Conservation (phyloP, 2,888 invertebrate genomes). For the Scaptomyza parva region DNA sequence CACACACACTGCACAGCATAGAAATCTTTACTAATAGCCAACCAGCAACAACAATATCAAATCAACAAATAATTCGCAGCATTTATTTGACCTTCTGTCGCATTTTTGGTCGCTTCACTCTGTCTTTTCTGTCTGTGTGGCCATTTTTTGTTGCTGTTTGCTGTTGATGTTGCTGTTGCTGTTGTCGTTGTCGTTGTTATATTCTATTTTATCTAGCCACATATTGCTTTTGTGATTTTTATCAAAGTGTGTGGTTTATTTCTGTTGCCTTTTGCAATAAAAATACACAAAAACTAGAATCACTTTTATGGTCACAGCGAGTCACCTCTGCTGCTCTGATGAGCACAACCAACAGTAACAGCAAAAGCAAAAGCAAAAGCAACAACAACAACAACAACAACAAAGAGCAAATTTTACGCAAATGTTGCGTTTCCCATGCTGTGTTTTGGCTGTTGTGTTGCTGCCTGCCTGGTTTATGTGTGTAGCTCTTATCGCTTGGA, state of each 20-base stretch:
- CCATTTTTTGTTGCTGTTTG: too few relatives aligned
- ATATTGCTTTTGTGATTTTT: conserved; percentile 83
- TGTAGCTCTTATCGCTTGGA: conserved; percentile 62
- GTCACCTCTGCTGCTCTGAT: conserved; percentile 63
- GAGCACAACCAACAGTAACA: conserved; percentile 33
- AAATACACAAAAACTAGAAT: conserved; percentile 59
- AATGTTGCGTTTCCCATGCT: conserved; percentile 79
- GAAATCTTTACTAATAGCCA: conserved; percentile 40
- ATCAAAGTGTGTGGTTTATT: conserved; percentile 80
- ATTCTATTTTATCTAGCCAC: conserved; percentile 80
- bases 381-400: conserved; percentile 36
- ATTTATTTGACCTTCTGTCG: conserved; percentile 74
- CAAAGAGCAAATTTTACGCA: conserved; percentile 63
- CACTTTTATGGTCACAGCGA: conserved; percentile 78
- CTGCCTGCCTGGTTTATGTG: conserved; percentile 48
- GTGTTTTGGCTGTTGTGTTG: conserved; percentile 38
- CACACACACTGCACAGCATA: conserved; percentile 4
- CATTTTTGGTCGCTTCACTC: conserved; percentile 44
- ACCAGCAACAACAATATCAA: conserved; percentile 23
- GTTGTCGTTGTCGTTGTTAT: conserved; percentile 20
- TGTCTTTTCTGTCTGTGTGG: conserved; percentile 39
- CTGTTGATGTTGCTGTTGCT: neutral
- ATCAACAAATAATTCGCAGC: conserved; percentile 68
- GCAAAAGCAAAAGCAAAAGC: too few relatives aligned
- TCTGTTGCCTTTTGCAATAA: conserved; percentile 72